phyloP scores from a whole-genome alignment of 1,140 invertebrate species.

The Meloidogyne floridensis region DNA sequence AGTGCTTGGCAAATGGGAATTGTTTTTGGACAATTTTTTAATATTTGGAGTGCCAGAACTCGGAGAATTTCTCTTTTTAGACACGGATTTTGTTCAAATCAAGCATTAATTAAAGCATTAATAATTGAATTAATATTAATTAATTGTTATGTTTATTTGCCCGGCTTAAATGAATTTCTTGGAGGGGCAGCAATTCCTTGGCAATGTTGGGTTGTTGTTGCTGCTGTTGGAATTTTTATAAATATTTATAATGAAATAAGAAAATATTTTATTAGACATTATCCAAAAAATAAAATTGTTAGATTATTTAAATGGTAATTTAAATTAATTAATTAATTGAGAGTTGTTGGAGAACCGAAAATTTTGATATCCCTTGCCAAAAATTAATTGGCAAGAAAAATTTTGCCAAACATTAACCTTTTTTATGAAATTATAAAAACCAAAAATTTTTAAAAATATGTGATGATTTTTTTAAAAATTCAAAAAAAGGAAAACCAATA shows the following conservation, averaged over 20 bases:
- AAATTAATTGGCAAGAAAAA: too few species aligned
- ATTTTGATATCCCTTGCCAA: too few species aligned
- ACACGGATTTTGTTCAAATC: slow-evolving; percentile 51
- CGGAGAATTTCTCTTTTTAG: slow-evolving; percentile 43
- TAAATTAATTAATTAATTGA: too few species aligned
- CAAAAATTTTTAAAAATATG: too few species aligned
- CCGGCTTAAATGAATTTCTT: slow-evolving; percentile 41
- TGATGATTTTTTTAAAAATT: too few species aligned
- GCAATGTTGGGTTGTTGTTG: slow-evolving; percentile 49
- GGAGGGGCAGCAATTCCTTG: slow-evolving; percentile 47
- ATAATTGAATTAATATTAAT: slow-evolving; percentile 42
- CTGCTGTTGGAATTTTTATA: slow-evolving; percentile 42
- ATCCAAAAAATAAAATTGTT: slow-evolving; percentile 28
- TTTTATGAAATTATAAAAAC: too few species aligned
- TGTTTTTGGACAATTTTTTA: slow-evolving; percentile 54
- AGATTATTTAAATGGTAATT: slow-evolving; percentile 34
- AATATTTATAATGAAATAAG: slow-evolving; percentile 48
- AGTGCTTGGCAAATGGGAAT: slow-evolving; percentile 58
- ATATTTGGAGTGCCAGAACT: slow-evolving; percentile 50
- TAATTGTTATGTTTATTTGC: slow-evolving; percentile 44
- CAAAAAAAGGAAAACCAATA: too few species aligned
- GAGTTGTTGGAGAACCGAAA: too few species aligned
- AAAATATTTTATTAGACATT: slow-evolving; percentile 40
- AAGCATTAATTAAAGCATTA: slow-evolving; percentile 36
- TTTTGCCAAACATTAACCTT: too few species aligned